phyloP scores from a whole-genome alignment of 2,888 invertebrate species.

The Metellina segmentata region DNA sequence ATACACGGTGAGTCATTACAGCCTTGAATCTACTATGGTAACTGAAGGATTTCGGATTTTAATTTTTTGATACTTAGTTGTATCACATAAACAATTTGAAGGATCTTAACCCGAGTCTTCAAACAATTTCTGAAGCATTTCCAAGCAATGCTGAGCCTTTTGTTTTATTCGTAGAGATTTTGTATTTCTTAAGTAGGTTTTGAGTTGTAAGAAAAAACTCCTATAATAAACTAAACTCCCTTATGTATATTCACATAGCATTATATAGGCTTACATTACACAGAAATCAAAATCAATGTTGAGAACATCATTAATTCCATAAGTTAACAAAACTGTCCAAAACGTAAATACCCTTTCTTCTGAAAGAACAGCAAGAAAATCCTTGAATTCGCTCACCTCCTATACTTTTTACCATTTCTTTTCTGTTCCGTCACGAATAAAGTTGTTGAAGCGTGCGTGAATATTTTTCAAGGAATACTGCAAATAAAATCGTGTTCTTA shows the following conservation, averaged over 20 bases:
- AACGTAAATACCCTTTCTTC: background rate
- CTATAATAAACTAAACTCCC: background rate
- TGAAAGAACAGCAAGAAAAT: background rate
- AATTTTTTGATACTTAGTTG: too few species aligned
- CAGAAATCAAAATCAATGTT: background rate
- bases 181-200: background rate
- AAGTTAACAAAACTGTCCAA: background rate
- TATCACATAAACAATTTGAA: too few species aligned
- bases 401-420: background rate
- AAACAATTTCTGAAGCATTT: background rate
- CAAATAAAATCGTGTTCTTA: slow-evolving; percentile 6
- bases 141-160: background rate
- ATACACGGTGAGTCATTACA: too few species aligned
- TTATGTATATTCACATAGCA: background rate
- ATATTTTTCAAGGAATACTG: background rate
- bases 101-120: too few species aligned
- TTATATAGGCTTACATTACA: background rate
- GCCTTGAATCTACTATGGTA: too few species aligned
- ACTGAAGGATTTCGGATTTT: too few species aligned
- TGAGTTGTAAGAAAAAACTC: background rate
- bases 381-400: background rate
- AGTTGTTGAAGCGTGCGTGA: background rate
- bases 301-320: background rate
- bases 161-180: background rate
- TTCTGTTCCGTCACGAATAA: background rate